phyloP scores from a whole-genome alignment of 2,797 vertebrate genomes.

The Natrix natrix region DNA sequence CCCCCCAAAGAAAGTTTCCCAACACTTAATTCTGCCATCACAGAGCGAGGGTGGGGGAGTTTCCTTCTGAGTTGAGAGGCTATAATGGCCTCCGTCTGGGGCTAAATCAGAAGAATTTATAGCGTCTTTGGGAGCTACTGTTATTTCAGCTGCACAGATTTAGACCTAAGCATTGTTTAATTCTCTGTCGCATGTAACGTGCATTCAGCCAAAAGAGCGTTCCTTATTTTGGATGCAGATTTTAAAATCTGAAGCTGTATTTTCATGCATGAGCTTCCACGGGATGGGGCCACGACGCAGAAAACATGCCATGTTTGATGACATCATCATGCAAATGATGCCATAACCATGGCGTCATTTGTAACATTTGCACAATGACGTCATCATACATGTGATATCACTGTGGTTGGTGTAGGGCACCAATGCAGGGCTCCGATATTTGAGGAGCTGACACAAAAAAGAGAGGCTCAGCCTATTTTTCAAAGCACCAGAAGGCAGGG shows the following conservation, averaged over 20 bases:
- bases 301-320: background rate
- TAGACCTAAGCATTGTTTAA: constrained; percentile 37
- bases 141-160: constrained; percentile 48
- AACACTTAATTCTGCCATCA: background rate
- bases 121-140: constrained; percentile 21
- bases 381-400: background rate
- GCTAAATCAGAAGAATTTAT: constrained; percentile 34
- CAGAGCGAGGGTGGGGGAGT: no score
- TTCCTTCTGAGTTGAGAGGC: background rate
- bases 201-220: constrained; percentile 28
- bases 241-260: constrained; percentile 12
- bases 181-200: constrained; percentile 17
- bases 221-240: constrained; percentile 35
- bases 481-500: background rate
- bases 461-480: background rate
- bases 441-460: background rate
- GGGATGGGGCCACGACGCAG: background rate
- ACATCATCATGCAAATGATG: background rate
- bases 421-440: background rate
- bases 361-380: background rate
- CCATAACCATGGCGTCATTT: background rate
- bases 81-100: background rate
- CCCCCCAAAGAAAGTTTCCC: background rate
- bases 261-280: background rate
- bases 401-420: background rate